These are phyloP conservation scores for Mythimna pallens DNA, from an alignment of 2,888 invertebrate genomes.

Conservation along the genomic window DNA sequence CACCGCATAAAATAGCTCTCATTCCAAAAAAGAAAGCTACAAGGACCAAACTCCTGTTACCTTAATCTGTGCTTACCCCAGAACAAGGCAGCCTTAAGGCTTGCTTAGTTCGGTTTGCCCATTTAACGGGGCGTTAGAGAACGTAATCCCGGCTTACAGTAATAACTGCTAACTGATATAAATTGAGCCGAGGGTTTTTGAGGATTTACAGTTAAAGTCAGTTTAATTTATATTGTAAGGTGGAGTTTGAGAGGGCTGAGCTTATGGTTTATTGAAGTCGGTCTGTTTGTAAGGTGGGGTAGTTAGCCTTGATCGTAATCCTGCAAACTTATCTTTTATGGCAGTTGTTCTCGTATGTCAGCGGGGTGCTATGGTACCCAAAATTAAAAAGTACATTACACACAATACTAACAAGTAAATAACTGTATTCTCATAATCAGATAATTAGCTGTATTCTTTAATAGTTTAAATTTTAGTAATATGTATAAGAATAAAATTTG, in stretches of 20 bases:
- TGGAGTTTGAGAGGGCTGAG: slow-evolving; percentile 8
- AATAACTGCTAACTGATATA: slow-evolving; percentile 66
- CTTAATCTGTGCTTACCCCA: slow-evolving; percentile 52
- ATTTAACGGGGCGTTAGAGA: slow-evolving; percentile 52
- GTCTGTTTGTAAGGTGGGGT: neutral
- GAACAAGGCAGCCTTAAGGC: slow-evolving; percentile 48
- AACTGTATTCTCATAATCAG: no score
- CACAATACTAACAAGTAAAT: no score
- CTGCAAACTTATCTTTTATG: neutral
- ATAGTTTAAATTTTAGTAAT: no score
- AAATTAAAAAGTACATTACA: no score
- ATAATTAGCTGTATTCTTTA: no score
- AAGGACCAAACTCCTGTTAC: slow-evolving; percentile 36
- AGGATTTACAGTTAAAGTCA: slow-evolving; percentile 45
- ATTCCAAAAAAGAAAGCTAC: neutral
- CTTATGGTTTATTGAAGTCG: slow-evolving; percentile 12
- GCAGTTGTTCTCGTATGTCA: no score
- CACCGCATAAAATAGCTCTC: neutral
- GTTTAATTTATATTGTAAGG: slow-evolving; percentile 45
- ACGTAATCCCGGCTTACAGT: slow-evolving; percentile 62
- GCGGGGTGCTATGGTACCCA: no score
- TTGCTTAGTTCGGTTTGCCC: slow-evolving; percentile 45
- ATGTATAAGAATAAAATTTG: no score
- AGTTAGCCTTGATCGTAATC: neutral
- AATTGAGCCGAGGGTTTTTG: slow-evolving; percentile 53